Conservation (phyloP, 2,888 invertebrate species). For the Cosmia trapezina region DNA sequence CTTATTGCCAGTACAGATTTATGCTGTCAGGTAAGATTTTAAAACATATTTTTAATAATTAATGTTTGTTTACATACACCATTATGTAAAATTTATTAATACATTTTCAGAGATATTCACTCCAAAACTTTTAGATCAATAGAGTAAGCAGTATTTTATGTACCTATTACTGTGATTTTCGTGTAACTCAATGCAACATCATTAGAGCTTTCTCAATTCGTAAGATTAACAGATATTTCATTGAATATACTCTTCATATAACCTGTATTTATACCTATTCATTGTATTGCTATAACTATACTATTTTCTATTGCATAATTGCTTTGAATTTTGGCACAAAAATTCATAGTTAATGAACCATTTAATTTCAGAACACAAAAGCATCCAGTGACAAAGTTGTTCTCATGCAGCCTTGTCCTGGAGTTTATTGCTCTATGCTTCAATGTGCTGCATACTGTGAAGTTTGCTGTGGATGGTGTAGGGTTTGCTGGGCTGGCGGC, state of each 20-base stretch:
- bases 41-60: conserved; percentile 12
- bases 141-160: conserved; percentile 56
- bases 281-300: conserved; percentile 34
- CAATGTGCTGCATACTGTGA: conserved; percentile 96
- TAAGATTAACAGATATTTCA: conserved; percentile 17
- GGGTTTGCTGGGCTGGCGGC: conserved; percentile 95
- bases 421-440: conserved; percentile 96
- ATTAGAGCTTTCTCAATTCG: conserved; percentile 35
- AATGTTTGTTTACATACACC: conserved; percentile 14
- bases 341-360: conserved; percentile 20
- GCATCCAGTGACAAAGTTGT: conserved; percentile 97
- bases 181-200: conserved; percentile 32
- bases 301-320: conserved; percentile 25
- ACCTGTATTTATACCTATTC: conserved; percentile 19
- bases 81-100: conserved; percentile 40
- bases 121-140: conserved; percentile 49
- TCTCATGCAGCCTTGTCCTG: conserved; percentile 95
- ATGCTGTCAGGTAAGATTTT: conserved; percentile 92
- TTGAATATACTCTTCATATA: conserved; percentile 29
- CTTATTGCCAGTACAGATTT: conserved; percentile 96
- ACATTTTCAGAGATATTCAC: conserved; percentile 57
- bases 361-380: conserved; percentile 92
- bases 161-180: conserved; percentile 38
- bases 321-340: conserved; percentile 18
- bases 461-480: conserved; percentile 97